Percentiles rank a stretch among this genome's conserved stretches.
phyloP scores from a whole-genome alignment of 64 coral and sea anemone genomes.

The Dendrophyllia cribrosa region DNA sequence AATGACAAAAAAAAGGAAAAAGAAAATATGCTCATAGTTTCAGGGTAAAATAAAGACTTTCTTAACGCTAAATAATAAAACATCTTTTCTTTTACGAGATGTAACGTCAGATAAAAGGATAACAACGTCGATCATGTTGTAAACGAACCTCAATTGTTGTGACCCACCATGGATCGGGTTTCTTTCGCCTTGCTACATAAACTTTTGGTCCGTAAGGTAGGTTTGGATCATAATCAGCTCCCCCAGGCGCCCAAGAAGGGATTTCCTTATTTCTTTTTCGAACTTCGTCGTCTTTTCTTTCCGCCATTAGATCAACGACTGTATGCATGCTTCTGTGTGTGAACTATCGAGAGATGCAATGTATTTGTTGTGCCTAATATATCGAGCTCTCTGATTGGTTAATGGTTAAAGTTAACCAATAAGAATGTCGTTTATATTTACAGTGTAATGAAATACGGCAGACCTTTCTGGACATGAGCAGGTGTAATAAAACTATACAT shows the following conservation, averaged over 20 bases:
- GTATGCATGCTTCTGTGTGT: slow-evolving; percentile 46
- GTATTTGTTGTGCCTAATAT: background rate
- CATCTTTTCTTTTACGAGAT: too few species aligned
- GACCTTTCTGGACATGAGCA: too few species aligned
- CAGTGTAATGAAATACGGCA: too few species aligned
- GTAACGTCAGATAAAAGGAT: too few species aligned
- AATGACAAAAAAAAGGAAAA: background rate
- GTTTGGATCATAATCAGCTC: slow-evolving; percentile 90
- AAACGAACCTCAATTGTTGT: slow-evolving; percentile 85
- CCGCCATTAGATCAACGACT: slow-evolving; percentile 76
- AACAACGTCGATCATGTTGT: background rate
- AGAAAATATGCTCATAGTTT: background rate
- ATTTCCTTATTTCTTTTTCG: slow-evolving; percentile 83
- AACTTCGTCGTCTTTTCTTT: slow-evolving; percentile 72
- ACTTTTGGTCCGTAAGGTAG: slow-evolving; percentile 94
- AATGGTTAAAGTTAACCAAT: slow-evolving; percentile 48
- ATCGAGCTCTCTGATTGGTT: slow-evolving; percentile 73
- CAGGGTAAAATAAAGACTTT: too few species aligned
- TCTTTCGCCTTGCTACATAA: slow-evolving; percentile 92
- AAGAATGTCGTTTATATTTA: slow-evolving; percentile 40
- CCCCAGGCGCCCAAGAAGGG: slow-evolving; percentile 94
- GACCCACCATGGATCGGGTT: slow-evolving; percentile 98
- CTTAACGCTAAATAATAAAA: too few species aligned
- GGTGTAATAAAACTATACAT: too few species aligned
- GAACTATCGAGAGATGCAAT: background rate